These are phyloP conservation scores for Catocala nupta DNA, from an alignment of 2,888 invertebrate genomes.

Conservation along the genomic window DNA sequence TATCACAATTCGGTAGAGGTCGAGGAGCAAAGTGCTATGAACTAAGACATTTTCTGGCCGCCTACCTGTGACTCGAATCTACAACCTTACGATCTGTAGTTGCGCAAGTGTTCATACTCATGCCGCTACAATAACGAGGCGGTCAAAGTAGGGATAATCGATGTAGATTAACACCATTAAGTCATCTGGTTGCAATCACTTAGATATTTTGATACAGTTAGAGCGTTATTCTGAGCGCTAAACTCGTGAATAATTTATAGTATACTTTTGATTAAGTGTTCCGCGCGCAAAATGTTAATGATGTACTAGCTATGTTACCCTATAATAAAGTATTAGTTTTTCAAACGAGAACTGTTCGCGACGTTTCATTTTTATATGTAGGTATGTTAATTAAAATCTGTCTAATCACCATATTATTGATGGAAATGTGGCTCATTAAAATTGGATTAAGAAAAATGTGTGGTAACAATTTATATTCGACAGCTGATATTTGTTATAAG, in stretches of 20 bases:
- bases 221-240: conserved; percentile 16
- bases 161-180: conserved; percentile 38
- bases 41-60: no score
- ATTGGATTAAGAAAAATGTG: background rate
- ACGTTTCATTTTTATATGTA: background rate
- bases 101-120: no score
- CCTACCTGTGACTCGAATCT: no score
- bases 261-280: conserved; percentile 17
- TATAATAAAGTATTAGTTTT: conserved; percentile 8
- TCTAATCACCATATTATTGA: conserved; percentile 3
- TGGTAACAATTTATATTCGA: background rate
- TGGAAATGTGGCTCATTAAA: conserved; percentile 6
- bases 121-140: background rate
- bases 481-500: no score
- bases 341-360: background rate
- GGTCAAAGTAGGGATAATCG: conserved; percentile 26
- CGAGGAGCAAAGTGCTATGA: no score
- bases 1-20: no score
- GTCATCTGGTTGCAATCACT: conserved; percentile 33
- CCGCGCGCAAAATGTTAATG: conserved; percentile 12
- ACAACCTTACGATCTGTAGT: no score
- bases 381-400: conserved; percentile 12
- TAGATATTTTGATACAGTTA: conserved; percentile 19
- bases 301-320: background rate
- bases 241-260: conserved; percentile 31